A percentile compares a stretch with the other conserved stretches of the same genome.
These are phyloP conservation scores for Catharus fuscescens DNA, from an alignment of 2,113 vertebrate genomes.

Conservation along the genomic window DNA sequence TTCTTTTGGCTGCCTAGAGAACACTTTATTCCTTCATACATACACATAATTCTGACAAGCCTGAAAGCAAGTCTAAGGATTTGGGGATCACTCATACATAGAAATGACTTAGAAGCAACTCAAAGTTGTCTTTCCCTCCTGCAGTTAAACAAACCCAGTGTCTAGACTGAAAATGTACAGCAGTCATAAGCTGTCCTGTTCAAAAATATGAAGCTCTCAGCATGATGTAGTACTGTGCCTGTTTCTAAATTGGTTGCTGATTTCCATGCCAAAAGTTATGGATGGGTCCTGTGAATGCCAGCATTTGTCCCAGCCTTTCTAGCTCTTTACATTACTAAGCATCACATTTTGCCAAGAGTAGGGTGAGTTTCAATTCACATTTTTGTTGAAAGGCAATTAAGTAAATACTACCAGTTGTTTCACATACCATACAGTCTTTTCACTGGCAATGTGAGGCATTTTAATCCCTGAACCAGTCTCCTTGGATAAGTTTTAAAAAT, in stretches of 20 bases:
- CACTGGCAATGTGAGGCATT: background rate
- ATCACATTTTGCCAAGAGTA: background rate
- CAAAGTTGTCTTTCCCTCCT: background rate
- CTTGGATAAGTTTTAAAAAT: background rate
- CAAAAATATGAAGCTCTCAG: constrained; percentile 28
- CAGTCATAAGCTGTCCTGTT: background rate
- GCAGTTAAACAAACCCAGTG: background rate
- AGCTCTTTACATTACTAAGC: background rate
- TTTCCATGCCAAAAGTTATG: constrained; percentile 20
- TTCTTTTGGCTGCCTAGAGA: background rate
- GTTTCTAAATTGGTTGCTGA: background rate
- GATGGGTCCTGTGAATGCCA: constrained; percentile 2
- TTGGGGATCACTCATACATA: background rate
- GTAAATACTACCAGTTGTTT: background rate
- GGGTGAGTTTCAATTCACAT: background rate
- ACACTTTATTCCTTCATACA: background rate
- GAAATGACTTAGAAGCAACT: constrained; percentile 23
- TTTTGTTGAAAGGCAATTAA: constrained; percentile 17
- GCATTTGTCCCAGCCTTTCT: background rate
- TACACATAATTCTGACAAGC: background rate
- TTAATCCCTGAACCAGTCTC: background rate
- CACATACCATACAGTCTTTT: background rate
- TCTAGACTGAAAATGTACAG: background rate
- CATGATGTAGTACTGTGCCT: background rate
- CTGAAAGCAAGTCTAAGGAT: background rate